Conservation (phyloP, 2,113 vertebrate genomes). For the Urocynchramus pylzowi region DNA sequence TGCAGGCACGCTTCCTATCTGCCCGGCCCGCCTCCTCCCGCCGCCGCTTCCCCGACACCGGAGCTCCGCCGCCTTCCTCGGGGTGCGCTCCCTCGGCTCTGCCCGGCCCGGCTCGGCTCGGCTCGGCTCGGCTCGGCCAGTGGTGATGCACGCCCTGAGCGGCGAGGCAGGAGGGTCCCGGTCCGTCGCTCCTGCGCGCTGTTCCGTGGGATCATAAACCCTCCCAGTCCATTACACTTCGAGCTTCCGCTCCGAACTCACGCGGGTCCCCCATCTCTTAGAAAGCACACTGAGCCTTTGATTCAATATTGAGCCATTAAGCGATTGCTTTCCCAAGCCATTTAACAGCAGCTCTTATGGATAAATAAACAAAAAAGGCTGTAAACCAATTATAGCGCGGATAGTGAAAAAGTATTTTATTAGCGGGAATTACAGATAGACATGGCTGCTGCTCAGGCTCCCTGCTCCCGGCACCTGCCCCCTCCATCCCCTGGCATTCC, state of each 20-base stretch:
- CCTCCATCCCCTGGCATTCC: not conserved
- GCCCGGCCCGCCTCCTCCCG: slow-evolving; percentile 54
- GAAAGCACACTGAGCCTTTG: slow-evolving; percentile 48
- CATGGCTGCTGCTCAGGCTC: slow-evolving; percentile 5
- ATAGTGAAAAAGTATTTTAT: slow-evolving; percentile 89
- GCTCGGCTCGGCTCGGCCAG: no score
- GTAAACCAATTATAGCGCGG: slow-evolving; percentile 88
- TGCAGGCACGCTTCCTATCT: not conserved
- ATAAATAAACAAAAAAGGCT: slow-evolving; percentile 86
- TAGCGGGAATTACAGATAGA: slow-evolving; percentile 73
- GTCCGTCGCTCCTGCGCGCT: not conserved
- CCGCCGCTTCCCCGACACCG: slow-evolving; percentile 24
- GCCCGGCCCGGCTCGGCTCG: rapidly evolving
- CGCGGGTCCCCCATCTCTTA: not conserved
- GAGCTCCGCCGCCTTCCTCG: not conserved
- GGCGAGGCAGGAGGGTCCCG: not conserved
- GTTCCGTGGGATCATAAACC: slow-evolving; percentile 17
- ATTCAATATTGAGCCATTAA: slow-evolving; percentile 87
- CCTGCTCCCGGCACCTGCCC: not conserved
- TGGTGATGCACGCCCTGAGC: not conserved
- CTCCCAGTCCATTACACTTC: slow-evolving; percentile 59
- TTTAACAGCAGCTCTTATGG: slow-evolving; percentile 88
- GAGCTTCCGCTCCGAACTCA: slow-evolving; percentile 58
- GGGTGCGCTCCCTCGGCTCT: not conserved
- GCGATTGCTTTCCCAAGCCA: slow-evolving; percentile 82